Conservation (phyloP, 2,113 vertebrate genomes). For the Podarcis raffonei region DNA sequence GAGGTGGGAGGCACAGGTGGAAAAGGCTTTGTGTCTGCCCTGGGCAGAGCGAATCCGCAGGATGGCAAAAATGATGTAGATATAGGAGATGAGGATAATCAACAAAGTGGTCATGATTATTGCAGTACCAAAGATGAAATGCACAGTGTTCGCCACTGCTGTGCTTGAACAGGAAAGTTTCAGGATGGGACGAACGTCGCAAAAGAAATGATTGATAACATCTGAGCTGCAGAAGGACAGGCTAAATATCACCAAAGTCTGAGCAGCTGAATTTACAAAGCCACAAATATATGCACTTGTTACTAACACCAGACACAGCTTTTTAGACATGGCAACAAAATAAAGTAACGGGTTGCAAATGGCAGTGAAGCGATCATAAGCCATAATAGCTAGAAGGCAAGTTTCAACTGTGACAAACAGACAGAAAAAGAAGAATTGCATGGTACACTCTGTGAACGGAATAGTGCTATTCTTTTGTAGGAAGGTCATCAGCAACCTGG, state of each 20-base stretch:
- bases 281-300: neutral
- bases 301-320: neutral
- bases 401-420: neutral
- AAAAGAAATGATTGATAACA: neutral
- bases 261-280: neutral
- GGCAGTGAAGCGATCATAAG: slow-evolving; percentile 32
- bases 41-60: slow-evolving; percentile 43
- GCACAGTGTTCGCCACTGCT: slow-evolving; percentile 32
- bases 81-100: slow-evolving; percentile 33
- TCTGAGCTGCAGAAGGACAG: neutral
- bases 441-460: neutral
- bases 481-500: neutral
- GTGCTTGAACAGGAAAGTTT: slow-evolving; percentile 19
- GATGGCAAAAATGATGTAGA: slow-evolving; percentile 35
- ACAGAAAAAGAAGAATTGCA: slow-evolving; percentile 9
- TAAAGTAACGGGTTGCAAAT: slow-evolving; percentile 34
- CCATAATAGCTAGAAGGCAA: slow-evolving; percentile 14
- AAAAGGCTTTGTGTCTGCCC: slow-evolving; percentile 22
- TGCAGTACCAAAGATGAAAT: slow-evolving; percentile 9
- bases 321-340: neutral
- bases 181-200: neutral
- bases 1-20: slow-evolving; percentile 50
- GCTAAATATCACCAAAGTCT: neutral
- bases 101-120: slow-evolving; percentile 15
- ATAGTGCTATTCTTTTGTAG: neutral